Evolutionary conservation across 2,797 vertebrate species (phyloP), one percentile per base, ranked within the genome.

Genomic region (Cygnus olor): DNA sequence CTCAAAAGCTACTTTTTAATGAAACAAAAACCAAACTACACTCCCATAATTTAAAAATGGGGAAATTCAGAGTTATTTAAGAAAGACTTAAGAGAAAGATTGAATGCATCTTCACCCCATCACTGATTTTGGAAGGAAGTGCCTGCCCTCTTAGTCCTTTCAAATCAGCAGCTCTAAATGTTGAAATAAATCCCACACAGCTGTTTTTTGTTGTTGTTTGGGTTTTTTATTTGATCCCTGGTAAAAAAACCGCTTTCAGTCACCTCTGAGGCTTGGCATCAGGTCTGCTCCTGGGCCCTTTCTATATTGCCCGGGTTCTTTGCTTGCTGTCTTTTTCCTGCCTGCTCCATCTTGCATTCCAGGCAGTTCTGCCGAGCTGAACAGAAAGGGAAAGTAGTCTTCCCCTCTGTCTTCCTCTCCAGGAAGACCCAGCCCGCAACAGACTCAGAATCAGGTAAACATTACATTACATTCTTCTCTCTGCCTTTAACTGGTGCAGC

Each of bases 321-420:
- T 97, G 95, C 95, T 96, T 97, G 94, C 93, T 97, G 92, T 95
- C 95, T 85, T 96, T 96, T 95, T 96, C 94, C 96, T 97, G 95
- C 94, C 95, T 94, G 96, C 96, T 97, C 89, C 95, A 96, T 97
- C 96, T 95, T 97, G 95, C 95, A 96, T 97, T 97, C 95, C 96
- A 97, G 96, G 95, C 96, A 97, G 96, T 97, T 97, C 96, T 97
- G 92, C 96, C 3, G 86, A 97, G 96, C 96, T 97, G 95, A 97
- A 97, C 95, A 96, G 86, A 97, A 97, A 97, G 96, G 96, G 95
- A 95, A 97, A 97, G 89, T 97, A 96, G 92, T 97, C 96, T 97
- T 97, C 96, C 96, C 96, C 96, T 97, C 95, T 97, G 96, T 97
- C 96, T 97, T 97, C 96, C 96, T 97, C 96, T 95, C 95, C 96